Conservation (phyloP, 2,797 vertebrate genomes). For the Phyllotis vaccarum region DNA sequence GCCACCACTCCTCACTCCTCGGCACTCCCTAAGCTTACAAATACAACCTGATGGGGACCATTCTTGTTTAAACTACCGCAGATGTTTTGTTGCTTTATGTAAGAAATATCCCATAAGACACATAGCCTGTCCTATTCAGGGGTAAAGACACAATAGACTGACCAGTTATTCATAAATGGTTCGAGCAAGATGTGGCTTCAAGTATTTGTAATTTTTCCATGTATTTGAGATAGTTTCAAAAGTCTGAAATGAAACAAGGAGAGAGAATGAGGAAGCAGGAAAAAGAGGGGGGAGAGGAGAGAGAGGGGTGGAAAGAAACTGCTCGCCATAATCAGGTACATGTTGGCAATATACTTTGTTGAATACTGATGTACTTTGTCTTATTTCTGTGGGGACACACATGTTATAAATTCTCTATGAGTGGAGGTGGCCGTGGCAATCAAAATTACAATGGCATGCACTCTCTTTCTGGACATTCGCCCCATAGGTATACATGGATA, state of each 20-base stretch:
- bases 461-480: not conserved
- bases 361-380: not conserved
- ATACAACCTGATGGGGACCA: not conserved
- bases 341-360: not conserved
- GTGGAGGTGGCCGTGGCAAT: not conserved
- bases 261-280: too few species aligned
- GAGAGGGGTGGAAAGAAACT: not conserved
- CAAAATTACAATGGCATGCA: constrained; percentile 24
- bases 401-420: not conserved
- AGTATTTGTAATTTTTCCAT: not conserved
- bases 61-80: too few species aligned
- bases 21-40: not conserved
- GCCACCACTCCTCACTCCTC: too few species aligned
- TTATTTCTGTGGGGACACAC: not conserved
- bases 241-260: not conserved
- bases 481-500: not conserved
- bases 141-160: not conserved
- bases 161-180: too few species aligned
- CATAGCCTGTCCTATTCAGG: not conserved
- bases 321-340: not conserved
- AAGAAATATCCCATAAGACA: not conserved
- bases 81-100: not conserved
- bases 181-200: not conserved
- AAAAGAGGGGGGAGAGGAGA: not conserved
- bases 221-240: not conserved